phyloP scores from a whole-genome alignment of 2,888 invertebrate species.

The Mycalesis mineus region DNA sequence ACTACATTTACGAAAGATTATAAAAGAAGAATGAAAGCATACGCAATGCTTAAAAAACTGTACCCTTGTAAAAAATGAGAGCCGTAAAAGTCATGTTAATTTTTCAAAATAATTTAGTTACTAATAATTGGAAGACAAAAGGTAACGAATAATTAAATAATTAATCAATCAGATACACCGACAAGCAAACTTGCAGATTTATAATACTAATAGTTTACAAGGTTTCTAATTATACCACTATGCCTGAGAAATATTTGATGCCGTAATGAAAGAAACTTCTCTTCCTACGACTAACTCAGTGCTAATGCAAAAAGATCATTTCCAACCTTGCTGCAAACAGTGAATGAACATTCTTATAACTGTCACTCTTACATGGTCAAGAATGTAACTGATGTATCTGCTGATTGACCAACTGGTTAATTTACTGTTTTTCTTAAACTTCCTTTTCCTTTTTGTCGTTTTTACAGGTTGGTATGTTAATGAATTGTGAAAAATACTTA shows the following conservation, averaged over 20 bases:
- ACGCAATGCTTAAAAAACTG: no score
- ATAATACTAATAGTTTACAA: no score
- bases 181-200: no score
- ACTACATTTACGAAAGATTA: no score
- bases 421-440: constrained; percentile 1
- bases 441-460: constrained; percentile 7
- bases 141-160: no score
- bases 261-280: neutral
- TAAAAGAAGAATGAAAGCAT: no score
- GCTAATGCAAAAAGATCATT: constrained; percentile 3
- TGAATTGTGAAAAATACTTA: neutral
- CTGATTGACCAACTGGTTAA: constrained; percentile 13
- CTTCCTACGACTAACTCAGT: neutral
- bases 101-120: no score
- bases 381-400: constrained; percentile 19
- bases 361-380: constrained; percentile 23
- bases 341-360: constrained; percentile 29
- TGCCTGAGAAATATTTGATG: neutral
- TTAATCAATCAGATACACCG: no score
- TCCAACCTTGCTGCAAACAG: neutral
- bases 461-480: neutral
- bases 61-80: no score
- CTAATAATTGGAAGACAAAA: no score
- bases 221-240: neutral
- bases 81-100: no score